phyloP scores from a whole-genome alignment of 2,113 vertebrate genomes.

The Campylomormyrus tamandua region DNA sequence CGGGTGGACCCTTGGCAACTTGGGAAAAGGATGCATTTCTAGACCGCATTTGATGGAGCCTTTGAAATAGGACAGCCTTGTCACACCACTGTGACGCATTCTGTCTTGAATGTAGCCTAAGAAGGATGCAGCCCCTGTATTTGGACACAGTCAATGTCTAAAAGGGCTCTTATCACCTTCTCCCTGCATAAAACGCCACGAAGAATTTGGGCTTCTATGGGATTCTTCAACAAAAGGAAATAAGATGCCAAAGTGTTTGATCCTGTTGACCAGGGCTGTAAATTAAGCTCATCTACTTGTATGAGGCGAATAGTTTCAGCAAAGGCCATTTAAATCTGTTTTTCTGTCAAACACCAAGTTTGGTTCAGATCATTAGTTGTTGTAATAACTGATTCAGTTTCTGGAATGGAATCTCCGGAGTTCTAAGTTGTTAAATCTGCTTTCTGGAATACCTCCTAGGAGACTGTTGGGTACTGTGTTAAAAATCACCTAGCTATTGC shows the following conservation, averaged over 20 bases:
- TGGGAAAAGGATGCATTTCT: too few relatives aligned
- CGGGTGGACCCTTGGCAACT: neutral
- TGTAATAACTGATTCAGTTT: neutral
- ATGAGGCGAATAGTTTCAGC: neutral
- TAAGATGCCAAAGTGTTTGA: neutral
- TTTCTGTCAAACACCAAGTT: neutral
- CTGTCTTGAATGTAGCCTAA: neutral
- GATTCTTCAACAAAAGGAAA: neutral
- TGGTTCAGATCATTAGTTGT: neutral
- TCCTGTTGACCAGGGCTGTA: neutral
- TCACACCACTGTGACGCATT: neutral
- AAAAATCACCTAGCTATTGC: neutral
- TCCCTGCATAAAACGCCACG: neutral
- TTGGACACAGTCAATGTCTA: neutral
- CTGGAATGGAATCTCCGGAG: neutral
- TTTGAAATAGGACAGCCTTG: neutral
- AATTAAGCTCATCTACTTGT: neutral
- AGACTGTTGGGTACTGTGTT: neutral
- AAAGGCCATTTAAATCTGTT: neutral
- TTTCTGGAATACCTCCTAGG: neutral
- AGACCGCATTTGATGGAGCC: neutral
- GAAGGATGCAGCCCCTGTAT: neutral
- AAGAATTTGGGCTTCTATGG: neutral
- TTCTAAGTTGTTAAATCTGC: neutral
- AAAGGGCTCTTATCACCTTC: neutral